phyloP scores from a whole-genome alignment of 1,140 invertebrate genomes.

The Sesamia nonagrioides region DNA sequence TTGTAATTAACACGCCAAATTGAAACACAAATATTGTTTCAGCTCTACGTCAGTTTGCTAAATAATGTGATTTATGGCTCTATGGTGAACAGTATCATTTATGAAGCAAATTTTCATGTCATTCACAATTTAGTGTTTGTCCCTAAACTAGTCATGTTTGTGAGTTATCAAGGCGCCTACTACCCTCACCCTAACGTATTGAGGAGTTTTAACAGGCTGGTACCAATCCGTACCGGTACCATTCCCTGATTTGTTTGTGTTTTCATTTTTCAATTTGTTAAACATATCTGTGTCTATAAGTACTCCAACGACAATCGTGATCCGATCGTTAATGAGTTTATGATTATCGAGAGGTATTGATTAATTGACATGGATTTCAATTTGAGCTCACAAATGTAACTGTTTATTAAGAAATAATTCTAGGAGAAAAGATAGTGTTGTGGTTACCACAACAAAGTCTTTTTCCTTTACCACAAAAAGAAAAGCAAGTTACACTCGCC shows the following conservation, averaged over 20 bases:
- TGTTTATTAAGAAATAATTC: conserved; percentile 7
- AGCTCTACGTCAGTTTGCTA: background rate
- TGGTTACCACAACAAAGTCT: conserved; percentile 30
- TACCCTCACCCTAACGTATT: conserved; percentile 15
- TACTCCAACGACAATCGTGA: background rate
- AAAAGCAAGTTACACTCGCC: conserved; percentile 38
- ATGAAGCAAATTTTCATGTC: conserved; percentile 32
- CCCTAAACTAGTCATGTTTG: conserved; percentile 35
- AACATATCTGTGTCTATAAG: conserved; percentile 22
- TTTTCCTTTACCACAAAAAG: conserved; percentile 40
- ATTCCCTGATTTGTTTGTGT: conserved; percentile 40
- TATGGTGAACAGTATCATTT: background rate
- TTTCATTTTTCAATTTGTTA: conserved; percentile 35
- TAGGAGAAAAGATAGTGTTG: conserved; percentile 1
- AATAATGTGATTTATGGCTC: conserved; percentile 8
- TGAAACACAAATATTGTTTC: conserved; percentile 5
- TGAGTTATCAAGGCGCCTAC: conserved; percentile 40
- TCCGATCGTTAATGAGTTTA: background rate
- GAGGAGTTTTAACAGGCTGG: conserved; percentile 7
- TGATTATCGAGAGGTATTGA: background rate
- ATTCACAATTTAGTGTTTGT: conserved; percentile 30
- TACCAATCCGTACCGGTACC: conserved; percentile 21
- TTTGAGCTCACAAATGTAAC: background rate
- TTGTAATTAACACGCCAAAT: background rate
- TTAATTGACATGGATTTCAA: background rate